Evolutionary conservation across 2,888 invertebrate genomes (phyloP).

Genomic region (Hemicrepidius hirtus): DNA sequence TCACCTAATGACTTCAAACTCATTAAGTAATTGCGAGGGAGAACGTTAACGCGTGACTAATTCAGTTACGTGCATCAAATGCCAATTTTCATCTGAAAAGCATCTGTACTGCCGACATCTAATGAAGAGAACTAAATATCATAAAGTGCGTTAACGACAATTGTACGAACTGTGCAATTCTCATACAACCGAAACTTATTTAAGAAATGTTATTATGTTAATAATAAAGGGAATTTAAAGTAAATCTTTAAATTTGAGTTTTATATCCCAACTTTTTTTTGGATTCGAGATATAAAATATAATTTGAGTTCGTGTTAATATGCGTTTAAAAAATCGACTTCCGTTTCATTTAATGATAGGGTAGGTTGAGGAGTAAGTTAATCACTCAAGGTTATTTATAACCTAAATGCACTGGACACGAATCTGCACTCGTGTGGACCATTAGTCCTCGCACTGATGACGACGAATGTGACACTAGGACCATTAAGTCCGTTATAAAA

Average conservation of each 20-base stretch:
- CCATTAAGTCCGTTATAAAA: slow-evolving; percentile 51
- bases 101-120: slow-evolving; percentile 8
- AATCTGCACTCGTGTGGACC: slow-evolving; percentile 53
- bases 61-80: slow-evolving; percentile 39
- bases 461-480: slow-evolving; percentile 51
- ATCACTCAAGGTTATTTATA: slow-evolving; percentile 51
- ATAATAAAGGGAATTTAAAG: too few species aligned
- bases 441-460: slow-evolving; percentile 52
- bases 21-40: slow-evolving; percentile 36
- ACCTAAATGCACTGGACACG: slow-evolving; percentile 51
- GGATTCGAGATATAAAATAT: too few species aligned
- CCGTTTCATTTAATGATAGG: slow-evolving; percentile 2
- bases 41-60: slow-evolving; percentile 40
- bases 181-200: background rate
- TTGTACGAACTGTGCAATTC: background rate
- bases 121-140: slow-evolving; percentile 26
- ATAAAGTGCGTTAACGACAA: slow-evolving; percentile 3
- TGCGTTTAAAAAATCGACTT: slow-evolving; percentile 1
- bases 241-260: too few species aligned
- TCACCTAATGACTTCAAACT: slow-evolving; percentile 17
- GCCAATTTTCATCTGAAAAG: slow-evolving; percentile 27
- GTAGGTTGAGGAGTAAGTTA: slow-evolving; percentile 36
- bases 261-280: too few species aligned
- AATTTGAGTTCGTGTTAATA: background rate
- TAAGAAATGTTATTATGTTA: too few species aligned